Percentiles rank a stretch among this genome's conserved stretches.
Conservation (phyloP, 2,113 vertebrate genomes). For the Ctenomys sociabilis region DNA sequence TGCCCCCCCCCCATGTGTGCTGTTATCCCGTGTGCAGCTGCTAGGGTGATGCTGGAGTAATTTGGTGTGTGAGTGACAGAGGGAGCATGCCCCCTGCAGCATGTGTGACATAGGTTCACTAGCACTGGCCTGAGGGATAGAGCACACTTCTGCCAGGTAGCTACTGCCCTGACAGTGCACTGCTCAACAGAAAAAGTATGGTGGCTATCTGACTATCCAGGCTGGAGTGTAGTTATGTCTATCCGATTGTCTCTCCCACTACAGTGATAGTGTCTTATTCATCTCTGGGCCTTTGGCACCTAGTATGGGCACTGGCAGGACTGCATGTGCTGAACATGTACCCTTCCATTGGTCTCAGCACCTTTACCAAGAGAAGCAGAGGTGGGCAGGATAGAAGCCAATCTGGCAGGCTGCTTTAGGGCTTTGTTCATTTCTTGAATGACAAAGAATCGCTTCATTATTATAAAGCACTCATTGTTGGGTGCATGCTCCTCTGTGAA, state of each 20-base stretch:
- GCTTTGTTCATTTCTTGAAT: neutral
- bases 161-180: neutral
- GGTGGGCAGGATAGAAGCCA: neutral
- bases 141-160: neutral
- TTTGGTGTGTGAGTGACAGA: neutral
- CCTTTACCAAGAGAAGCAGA: neutral
- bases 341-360: rapidly evolving
- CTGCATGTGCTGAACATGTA: neutral
- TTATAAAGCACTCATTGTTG: neutral
- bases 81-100: neutral
- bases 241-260: neutral
- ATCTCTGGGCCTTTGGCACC: neutral
- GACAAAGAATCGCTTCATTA: neutral
- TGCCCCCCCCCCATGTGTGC: neutral
- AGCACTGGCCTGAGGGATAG: too few species aligned
- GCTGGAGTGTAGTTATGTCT: neutral
- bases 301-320: neutral
- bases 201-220: rapidly evolving
- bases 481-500: neutral
- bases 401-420: neutral
- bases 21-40: neutral
- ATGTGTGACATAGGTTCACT: neutral
- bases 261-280: too few species aligned
- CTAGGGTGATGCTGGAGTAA: neutral
- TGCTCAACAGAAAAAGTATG: too few species aligned